phyloP scores from a whole-genome alignment of 2,888 invertebrate species.

The Cyaniris semiargus region DNA sequence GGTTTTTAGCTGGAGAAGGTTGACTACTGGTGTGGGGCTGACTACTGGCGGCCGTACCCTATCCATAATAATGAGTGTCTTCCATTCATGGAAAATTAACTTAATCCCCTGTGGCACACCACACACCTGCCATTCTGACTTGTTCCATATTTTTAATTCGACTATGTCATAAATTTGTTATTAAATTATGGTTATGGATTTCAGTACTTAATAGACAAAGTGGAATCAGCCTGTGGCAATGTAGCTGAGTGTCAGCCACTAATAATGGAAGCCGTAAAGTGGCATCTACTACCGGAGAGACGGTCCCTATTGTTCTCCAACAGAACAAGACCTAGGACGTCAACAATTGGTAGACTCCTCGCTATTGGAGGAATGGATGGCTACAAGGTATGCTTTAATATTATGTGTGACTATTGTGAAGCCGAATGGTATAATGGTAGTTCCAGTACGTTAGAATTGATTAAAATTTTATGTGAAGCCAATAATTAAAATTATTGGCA shows the following conservation, averaged over 20 bases:
- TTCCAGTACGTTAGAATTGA: background rate
- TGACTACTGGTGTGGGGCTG: too few relatives aligned
- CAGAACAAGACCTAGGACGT: conserved; percentile 93
- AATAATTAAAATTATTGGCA: too few relatives aligned
- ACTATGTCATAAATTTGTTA: too few relatives aligned
- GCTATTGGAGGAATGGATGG: conserved; percentile 97
- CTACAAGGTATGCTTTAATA: conserved; percentile 81
- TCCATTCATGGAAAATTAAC: too few relatives aligned
- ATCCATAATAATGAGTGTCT: background rate
- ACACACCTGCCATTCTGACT: too few relatives aligned
- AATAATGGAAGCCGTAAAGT: conserved; percentile 96
- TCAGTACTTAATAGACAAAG: conserved; percentile 93
- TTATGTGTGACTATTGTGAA: background rate
- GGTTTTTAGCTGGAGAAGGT: too few relatives aligned
- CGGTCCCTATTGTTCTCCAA: conserved; percentile 87
- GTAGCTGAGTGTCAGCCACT: conserved; percentile 89
- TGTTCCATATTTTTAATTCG: too few relatives aligned
- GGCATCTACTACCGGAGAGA: conserved; percentile 94
- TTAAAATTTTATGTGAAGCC: too few relatives aligned
- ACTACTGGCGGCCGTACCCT: too few relatives aligned
- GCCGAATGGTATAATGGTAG: background rate
- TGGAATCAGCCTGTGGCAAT: conserved; percentile 85
- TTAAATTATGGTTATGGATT: conserved; percentile 42
- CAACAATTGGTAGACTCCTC: conserved; percentile 92
- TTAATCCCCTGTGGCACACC: too few relatives aligned